These are phyloP conservation scores for Sylvietta virens DNA, from an alignment of 2,113 vertebrate genomes.

Conservation along the genomic window DNA sequence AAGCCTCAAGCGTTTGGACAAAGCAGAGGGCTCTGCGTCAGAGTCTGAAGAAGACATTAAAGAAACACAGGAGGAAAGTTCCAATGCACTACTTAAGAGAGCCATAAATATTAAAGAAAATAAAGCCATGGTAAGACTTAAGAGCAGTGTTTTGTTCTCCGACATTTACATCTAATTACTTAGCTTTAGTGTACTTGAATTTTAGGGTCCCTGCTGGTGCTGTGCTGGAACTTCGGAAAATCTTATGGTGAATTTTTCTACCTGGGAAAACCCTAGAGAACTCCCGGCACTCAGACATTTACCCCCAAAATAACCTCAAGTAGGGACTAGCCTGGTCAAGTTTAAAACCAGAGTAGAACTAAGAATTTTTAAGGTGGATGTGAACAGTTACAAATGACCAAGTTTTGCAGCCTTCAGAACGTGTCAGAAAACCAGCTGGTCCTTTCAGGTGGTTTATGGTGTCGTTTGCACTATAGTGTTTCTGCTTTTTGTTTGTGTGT, in stretches of 20 bases:
- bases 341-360: neutral
- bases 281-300: neutral
- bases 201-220: neutral
- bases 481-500: neutral
- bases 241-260: neutral
- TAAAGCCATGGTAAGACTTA: slow-evolving; percentile 88
- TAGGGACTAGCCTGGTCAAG: neutral
- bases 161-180: neutral
- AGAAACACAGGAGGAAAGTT: slow-evolving; percentile 68
- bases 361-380: neutral
- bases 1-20: neutral
- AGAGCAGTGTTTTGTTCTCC: neutral
- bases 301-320: neutral
- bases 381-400: neutral
- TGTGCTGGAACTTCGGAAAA: neutral
- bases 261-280: neutral
- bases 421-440: neutral
- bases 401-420: neutral
- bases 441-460: neutral
- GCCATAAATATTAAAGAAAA: slow-evolving; percentile 95
- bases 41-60: slow-evolving; percentile 72
- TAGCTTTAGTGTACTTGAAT: neutral
- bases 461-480: neutral
- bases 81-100: slow-evolving; percentile 76
- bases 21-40: slow-evolving; percentile 53